Base-by-base conservation (phyloP, 2,888 invertebrate species). In the Agriotes lineatus region DNA sequence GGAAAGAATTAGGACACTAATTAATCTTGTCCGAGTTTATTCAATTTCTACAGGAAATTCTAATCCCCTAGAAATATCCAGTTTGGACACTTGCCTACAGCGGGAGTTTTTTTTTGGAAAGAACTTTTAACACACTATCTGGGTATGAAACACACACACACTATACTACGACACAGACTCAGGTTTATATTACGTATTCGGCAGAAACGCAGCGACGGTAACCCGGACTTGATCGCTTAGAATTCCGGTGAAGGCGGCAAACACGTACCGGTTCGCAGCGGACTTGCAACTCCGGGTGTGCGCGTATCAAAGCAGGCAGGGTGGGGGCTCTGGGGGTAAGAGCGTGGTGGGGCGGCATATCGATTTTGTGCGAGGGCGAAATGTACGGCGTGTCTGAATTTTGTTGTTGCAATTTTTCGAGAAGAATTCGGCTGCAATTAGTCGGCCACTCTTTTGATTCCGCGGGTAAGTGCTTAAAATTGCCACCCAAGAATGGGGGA, bases 271-370 rank as follows among this genome's bases (percentile, higher is more conserved):
- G 69, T 65, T 69, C 59, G 60, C 69, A 54, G 65, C 59, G 50
- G 54, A 60, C 58, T 69, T 64, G 69, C 69, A 45, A 69, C 69
- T 69, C 69, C 69, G 69, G 65, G 69, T 64, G 69, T 69, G 69
- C 65, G 69, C 69, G 69, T 69, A 61, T 69, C 59, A 59, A 60
- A 69, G 35, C 61, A 65, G 59, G 54, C 65, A 56, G 61, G 54
- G 50, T 58, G 69, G 65, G 69, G 69, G 69, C 60, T 35, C 57
- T 54, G 65, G 59, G 56, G 58, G 54, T 56, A 52, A 54, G 58
- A 20, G 20, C 45, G 69, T 65, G 25, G 68, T 68, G 63, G 68
- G 63, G 63, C 42, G 57, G 30, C 33, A 63, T 64, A 69, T 69
- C 69, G 69, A 69, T 69, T 69, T 69, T 65, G 45, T 35, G 44